Percentiles rank a stretch among this genome's conserved stretches.
Evolutionary conservation across 2,797 vertebrate genomes (phyloP).

Genomic region (Pampus argenteus): DNA sequence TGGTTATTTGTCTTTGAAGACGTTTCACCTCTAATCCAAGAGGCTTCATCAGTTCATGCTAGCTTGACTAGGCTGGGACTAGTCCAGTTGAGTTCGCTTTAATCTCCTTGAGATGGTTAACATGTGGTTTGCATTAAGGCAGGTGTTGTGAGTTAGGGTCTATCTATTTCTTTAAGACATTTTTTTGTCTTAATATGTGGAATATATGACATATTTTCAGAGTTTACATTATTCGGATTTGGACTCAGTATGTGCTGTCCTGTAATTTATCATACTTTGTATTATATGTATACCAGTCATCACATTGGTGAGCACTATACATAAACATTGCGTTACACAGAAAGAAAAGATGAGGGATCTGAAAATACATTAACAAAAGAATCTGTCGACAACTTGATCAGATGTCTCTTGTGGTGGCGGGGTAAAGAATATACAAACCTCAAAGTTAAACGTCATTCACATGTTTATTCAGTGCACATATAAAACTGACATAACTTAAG

Average conservation of each 20-base stretch:
- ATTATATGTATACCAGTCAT: neutral
- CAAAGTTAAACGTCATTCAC: conserved; percentile 58
- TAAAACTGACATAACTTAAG: conserved; percentile 82
- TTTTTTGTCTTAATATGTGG: neutral
- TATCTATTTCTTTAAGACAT: neutral
- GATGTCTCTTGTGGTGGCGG: fast-evolving
- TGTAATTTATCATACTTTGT: neutral
- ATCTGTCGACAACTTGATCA: no score
- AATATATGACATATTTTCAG: neutral
- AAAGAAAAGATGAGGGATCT: neutral
- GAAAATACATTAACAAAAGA: neutral
- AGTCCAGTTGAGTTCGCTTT: no score
- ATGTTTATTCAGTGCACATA: conserved; percentile 81
- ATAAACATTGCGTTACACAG: neutral
- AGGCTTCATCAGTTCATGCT: no score
- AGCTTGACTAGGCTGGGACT: no score
- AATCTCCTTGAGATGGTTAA: no score
- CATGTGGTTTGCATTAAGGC: conserved; percentile 51
- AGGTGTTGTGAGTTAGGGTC: neutral
- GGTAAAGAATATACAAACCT: neutral
- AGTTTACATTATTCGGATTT: neutral
- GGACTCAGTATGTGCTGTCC: no score
- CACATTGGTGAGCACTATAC: neutral
- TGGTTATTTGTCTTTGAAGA: no score
- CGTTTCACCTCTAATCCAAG: no score